Percentiles rank a stretch among this genome's conserved stretches.
Conservation (phyloP, 1,140 invertebrate species). For the Drosophila repleta region DNA sequence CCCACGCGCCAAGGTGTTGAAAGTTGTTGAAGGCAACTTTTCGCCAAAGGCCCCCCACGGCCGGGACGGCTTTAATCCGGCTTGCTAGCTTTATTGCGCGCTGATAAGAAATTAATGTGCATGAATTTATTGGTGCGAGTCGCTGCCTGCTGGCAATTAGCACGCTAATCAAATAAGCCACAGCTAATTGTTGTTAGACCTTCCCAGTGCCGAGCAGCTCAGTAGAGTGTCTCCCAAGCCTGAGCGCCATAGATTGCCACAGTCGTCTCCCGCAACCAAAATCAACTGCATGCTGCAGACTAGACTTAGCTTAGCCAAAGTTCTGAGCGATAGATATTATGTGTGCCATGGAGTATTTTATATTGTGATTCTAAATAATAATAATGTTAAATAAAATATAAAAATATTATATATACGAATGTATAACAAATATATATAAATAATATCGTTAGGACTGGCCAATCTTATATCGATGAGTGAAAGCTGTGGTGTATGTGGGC, state of each 20-base stretch:
- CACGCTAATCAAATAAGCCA: constrained; percentile 73
- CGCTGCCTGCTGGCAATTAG: constrained; percentile 60
- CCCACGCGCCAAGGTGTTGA: constrained; percentile 60
- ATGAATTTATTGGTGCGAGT: constrained; percentile 63
- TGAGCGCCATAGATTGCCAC: not conserved
- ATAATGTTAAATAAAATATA: too few relatives aligned
- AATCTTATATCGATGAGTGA: too few relatives aligned
- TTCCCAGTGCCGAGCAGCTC: not conserved
- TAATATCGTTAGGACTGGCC: too few relatives aligned
- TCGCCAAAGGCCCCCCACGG: constrained; percentile 39
- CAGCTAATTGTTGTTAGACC: constrained; percentile 44
- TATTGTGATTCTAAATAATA: too few relatives aligned
- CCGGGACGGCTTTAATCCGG: constrained; percentile 59
- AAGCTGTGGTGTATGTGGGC: too few relatives aligned
- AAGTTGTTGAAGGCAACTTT: constrained; percentile 70
- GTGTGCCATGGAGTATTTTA: too few relatives aligned
- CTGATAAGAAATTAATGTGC: constrained; percentile 75
- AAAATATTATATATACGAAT: too few relatives aligned
- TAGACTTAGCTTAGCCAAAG: not conserved
- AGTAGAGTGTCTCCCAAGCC: not conserved
- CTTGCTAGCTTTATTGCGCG: constrained; percentile 50
- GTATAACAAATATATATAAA: too few relatives aligned
- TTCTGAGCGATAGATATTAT: too few relatives aligned
- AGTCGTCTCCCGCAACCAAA: not conserved
- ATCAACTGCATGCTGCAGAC: not conserved